Percentiles rank a stretch among this genome's conserved stretches.
These are phyloP conservation scores for Leptothorax acervorum DNA, from an alignment of 2,888 invertebrate genomes.

Conservation along the genomic window DNA sequence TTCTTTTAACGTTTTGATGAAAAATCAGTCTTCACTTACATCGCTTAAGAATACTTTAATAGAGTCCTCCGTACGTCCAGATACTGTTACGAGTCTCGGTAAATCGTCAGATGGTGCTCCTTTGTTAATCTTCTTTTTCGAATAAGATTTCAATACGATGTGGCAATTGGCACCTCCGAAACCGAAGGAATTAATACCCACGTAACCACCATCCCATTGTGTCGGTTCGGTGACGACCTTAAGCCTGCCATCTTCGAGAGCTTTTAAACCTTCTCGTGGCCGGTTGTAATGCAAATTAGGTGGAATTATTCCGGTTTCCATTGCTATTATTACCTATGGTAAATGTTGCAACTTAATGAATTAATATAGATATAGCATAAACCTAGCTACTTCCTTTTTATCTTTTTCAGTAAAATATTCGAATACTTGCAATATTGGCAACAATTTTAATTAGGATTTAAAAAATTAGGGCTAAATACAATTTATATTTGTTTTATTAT, in stretches of 20 bases:
- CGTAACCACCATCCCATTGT: constrained; percentile 90
- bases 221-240: constrained; percentile 91
- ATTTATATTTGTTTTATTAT: background rate
- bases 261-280: constrained; percentile 88
- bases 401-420: background rate
- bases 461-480: background rate
- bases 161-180: constrained; percentile 97
- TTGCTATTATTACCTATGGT: constrained; percentile 90
- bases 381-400: background rate
- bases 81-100: constrained; percentile 91
- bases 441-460: background rate
- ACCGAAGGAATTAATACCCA: constrained; percentile 96
- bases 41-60: constrained; percentile 89
- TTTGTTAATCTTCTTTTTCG: constrained; percentile 88
- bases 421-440: background rate
- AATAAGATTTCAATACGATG: constrained; percentile 88
- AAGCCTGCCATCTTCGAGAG: constrained; percentile 88
- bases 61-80: constrained; percentile 93
- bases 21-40: constrained; percentile 81
- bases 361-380: background rate
- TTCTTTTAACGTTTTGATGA: background rate
- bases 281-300: constrained; percentile 93
- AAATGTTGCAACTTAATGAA: background rate
- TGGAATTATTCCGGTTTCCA: constrained; percentile 93
- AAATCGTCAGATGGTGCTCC: constrained; percentile 89